Conservation (phyloP, 2,888 invertebrate species). For the Eupeodes luniger region DNA sequence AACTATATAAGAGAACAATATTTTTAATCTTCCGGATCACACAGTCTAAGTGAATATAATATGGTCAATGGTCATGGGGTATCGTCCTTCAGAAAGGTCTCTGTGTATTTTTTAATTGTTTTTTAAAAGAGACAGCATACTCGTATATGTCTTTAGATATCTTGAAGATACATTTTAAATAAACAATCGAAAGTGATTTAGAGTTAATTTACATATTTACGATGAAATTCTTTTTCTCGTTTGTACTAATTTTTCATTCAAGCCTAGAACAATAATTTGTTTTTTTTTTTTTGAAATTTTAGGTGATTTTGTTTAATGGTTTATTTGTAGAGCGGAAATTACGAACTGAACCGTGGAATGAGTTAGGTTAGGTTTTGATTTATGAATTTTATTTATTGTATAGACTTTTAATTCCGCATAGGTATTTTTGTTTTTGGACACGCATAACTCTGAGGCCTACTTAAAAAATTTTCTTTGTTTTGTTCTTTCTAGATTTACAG, state of each 20-base stretch:
- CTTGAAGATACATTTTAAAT: neutral
- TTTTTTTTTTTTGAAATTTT: conserved; percentile 8
- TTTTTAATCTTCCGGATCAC: conserved; percentile 62
- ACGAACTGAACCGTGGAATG: neutral
- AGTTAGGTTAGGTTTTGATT: neutral
- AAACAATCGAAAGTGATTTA: conserved; percentile 4
- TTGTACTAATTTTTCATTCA: conserved; percentile 4
- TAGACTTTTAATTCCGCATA: no score
- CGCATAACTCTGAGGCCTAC: no score
- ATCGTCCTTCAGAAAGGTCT: conserved; percentile 47
- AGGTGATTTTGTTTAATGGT: conserved; percentile 3
- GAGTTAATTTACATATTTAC: conserved; percentile 27
- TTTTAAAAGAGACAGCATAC: conserved; percentile 16
- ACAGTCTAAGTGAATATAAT: neutral
- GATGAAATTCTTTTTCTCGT: neutral
- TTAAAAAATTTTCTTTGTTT: no score
- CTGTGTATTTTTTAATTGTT: conserved; percentile 26
- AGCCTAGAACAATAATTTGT: neutral
- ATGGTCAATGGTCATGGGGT: neutral
- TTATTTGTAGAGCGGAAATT: neutral
- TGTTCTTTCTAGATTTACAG: no score
- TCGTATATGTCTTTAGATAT: neutral
- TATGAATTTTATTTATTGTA: neutral
- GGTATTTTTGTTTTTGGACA: no score
- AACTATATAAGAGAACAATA: neutral